Evolutionary conservation across 2,797 vertebrate species (phyloP).

Genomic region (Chelon labrosus): DNA sequence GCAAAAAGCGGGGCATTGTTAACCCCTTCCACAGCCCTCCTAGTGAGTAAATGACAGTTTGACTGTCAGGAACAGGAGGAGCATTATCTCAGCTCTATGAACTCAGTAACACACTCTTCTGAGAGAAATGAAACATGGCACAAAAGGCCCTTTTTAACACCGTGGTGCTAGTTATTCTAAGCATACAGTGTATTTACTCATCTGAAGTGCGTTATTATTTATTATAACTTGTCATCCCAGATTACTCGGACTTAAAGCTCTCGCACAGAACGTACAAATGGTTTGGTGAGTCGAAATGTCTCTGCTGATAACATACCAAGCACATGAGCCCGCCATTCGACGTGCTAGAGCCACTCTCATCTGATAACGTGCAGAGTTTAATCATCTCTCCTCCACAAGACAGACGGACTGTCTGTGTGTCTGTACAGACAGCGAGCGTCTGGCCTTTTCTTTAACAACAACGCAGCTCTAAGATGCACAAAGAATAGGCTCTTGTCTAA

Average conservation of each 20-base stretch:
- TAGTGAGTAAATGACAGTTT: conserved; percentile 67
- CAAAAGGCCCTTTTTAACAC: not conserved
- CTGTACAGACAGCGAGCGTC: conserved; percentile 53
- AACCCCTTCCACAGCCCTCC: conserved; percentile 52
- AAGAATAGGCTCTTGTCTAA: conserved; percentile 70
- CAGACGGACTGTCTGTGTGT: conserved; percentile 33
- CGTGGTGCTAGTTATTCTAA: not conserved
- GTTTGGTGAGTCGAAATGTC: not conserved
- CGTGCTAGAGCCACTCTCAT: conserved; percentile 37
- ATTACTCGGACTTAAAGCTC: not conserved
- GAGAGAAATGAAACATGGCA: not conserved
- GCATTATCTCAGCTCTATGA: conserved; percentile 66
- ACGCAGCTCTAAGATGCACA: conserved; percentile 34
- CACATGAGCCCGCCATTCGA: conserved; percentile 17
- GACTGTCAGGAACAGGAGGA: conserved; percentile 81
- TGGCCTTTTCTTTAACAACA: conserved; percentile 53
- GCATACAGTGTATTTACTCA: not conserved
- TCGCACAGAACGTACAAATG: not conserved
- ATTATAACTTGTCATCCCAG: not conserved
- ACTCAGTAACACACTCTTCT: conserved; percentile 45
- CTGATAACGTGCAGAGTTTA: conserved; percentile 53
- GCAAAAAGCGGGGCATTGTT: conserved; percentile 74
- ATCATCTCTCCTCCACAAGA: conserved; percentile 58
- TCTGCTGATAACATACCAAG: conserved; percentile 34
- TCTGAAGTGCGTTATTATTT: not conserved